These are phyloP conservation scores for Scaptomyza reducta DNA, from an alignment of 2,888 invertebrate species.

Conservation along the genomic window DNA sequence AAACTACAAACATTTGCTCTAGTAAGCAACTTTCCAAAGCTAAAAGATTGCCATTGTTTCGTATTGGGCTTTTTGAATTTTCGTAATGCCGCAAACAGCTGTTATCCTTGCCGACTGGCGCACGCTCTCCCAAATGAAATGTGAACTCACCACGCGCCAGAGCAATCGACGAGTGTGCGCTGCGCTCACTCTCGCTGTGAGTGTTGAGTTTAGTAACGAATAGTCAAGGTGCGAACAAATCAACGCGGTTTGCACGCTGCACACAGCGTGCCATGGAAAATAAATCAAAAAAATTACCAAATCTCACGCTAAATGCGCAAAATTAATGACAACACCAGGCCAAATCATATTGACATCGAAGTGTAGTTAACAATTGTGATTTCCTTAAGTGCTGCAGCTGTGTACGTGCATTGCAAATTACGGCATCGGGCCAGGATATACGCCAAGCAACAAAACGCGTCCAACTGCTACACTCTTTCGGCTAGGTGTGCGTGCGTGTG, in stretches of 20 bases:
- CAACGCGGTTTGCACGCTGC: conserved; percentile 79
- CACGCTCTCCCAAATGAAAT: conserved; percentile 47
- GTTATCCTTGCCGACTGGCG: conserved; percentile 49
- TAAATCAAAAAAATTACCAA: conserved; percentile 67
- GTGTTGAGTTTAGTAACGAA: conserved; percentile 75
- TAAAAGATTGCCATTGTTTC: too few species aligned
- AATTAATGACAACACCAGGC: conserved; percentile 24
- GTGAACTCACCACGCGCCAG: conserved; percentile 58
- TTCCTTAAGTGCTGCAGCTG: conserved; percentile 14
- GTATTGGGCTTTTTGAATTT: conserved; percentile 29
- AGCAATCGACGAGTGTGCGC: conserved; percentile 65
- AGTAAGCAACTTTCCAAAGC: not conserved
- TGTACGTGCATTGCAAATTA: conserved; percentile 64
- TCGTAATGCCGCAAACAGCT: conserved; percentile 62
- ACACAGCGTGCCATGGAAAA: conserved; percentile 64
- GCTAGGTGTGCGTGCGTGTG: conserved; percentile 53
- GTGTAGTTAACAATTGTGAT: conserved; percentile 12
- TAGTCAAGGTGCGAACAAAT: conserved; percentile 79
- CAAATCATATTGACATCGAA: conserved; percentile 11
- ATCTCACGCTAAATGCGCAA: conserved; percentile 36
- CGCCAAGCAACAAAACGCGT: conserved; percentile 63
- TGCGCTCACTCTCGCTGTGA: conserved; percentile 53
- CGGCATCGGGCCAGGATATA: conserved; percentile 71
- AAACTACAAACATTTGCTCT: not conserved
- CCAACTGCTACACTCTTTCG: conserved; percentile 60